Percentiles rank a stretch among this genome's conserved stretches.
phyloP scores from a whole-genome alignment of 2,797 vertebrate species.

The Garrulus glandarius region DNA sequence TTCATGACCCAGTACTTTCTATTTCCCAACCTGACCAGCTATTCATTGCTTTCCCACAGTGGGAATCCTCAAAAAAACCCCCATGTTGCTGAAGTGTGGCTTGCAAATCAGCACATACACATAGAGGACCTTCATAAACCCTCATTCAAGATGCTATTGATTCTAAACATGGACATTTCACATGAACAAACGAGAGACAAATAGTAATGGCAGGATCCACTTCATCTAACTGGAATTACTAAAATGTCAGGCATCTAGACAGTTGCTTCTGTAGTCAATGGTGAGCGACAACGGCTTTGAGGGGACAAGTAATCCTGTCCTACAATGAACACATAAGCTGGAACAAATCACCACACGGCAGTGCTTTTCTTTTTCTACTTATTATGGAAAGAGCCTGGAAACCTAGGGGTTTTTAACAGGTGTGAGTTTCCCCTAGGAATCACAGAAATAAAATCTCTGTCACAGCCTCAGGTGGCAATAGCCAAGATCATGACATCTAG shows the following conservation, averaged over 20 bases:
- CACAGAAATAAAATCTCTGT: not conserved
- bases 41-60: not conserved
- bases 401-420: not conserved
- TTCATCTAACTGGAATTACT: not conserved
- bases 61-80: not conserved
- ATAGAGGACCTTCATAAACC: not conserved
- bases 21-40: not conserved
- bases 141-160: not conserved
- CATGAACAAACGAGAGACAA: not conserved
- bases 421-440: not conserved
- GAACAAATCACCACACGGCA: not conserved
- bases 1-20: not conserved
- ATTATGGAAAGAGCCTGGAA: not conserved
- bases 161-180: not conserved
- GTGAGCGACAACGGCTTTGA: not conserved
- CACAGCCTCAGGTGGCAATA: not conserved
- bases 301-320: not conserved
- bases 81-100: accelerated
- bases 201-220: not conserved
- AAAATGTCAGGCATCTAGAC: not conserved
- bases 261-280: not conserved
- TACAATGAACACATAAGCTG: not conserved
- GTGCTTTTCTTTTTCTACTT: not conserved
- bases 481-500: not conserved
- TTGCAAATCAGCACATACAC: not conserved